phyloP scores from a whole-genome alignment of 2,888 invertebrate genomes.

The Xanthia icteritia region DNA sequence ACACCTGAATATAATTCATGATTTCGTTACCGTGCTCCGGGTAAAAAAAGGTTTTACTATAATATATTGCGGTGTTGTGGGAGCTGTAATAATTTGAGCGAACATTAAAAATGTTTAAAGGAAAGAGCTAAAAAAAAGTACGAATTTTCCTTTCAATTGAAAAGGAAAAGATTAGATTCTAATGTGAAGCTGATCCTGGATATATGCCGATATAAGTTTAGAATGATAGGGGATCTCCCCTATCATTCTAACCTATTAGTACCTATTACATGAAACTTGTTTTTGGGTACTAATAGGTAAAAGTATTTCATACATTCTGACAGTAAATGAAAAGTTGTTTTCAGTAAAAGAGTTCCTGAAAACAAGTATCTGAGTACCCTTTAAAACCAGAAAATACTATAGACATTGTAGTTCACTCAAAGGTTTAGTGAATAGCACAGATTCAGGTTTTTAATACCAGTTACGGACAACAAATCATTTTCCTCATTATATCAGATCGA shows the following conservation, averaged over 20 bases:
- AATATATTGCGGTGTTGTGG: slow-evolving; percentile 22
- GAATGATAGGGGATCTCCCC: neutral
- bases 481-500: neutral
- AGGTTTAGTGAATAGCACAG: neutral
- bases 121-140: neutral
- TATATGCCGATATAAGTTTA: neutral
- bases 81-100: slow-evolving; percentile 31
- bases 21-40: slow-evolving; percentile 69
- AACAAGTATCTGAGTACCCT: no score
- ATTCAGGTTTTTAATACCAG: neutral
- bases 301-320: neutral
- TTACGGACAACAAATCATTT: neutral
- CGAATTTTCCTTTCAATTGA: neutral
- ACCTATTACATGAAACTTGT: no score
- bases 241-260: no score
- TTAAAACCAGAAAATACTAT: neutral
- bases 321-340: neutral
- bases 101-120: neutral
- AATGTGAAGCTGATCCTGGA: neutral
- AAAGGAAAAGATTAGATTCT: neutral
- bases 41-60: slow-evolving; percentile 49
- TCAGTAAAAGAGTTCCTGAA: neutral
- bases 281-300: no score
- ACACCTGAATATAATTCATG: slow-evolving; percentile 86
- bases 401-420: neutral